Conservation (phyloP, 1,140 invertebrate genomes). For the Saccostrea glomerata region DNA sequence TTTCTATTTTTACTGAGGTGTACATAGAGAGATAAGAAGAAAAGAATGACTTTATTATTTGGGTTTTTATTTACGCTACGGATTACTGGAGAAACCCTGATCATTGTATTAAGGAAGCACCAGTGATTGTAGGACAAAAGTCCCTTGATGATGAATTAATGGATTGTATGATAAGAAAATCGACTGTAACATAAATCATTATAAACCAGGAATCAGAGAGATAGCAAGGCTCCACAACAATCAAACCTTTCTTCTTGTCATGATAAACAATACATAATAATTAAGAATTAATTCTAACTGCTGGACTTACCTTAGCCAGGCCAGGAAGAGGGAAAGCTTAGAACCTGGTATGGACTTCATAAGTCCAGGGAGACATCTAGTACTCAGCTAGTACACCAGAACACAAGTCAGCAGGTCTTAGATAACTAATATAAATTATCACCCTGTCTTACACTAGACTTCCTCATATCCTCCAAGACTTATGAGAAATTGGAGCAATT, state of each 20-base stretch:
- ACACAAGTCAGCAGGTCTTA: not conserved
- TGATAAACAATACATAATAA: no score
- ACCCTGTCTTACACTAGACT: not conserved
- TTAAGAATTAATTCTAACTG: not conserved
- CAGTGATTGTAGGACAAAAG: not conserved
- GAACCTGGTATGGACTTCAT: not conserved
- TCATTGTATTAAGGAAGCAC: not conserved
- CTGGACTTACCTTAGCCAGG: not conserved
- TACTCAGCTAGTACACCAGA: not conserved
- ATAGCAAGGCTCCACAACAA: no score
- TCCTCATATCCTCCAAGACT: not conserved
- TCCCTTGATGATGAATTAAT: not conserved
- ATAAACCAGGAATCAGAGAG: not conserved
- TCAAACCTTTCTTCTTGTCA: no score
- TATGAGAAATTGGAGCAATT: not conserved
- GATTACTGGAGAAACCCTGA: not conserved
- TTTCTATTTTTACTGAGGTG: not conserved
- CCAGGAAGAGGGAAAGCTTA: not conserved
- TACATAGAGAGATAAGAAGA: not conserved
- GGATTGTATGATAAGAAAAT: not conserved
- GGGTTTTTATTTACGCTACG: not conserved
- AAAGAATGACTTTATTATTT: conserved; percentile 1
- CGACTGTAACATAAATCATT: not conserved
- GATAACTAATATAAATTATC: not conserved
- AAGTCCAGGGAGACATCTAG: no score